Base-by-base conservation (phyloP, 1,140 invertebrate genomes). In the Leptoteleia sp. region DNA sequence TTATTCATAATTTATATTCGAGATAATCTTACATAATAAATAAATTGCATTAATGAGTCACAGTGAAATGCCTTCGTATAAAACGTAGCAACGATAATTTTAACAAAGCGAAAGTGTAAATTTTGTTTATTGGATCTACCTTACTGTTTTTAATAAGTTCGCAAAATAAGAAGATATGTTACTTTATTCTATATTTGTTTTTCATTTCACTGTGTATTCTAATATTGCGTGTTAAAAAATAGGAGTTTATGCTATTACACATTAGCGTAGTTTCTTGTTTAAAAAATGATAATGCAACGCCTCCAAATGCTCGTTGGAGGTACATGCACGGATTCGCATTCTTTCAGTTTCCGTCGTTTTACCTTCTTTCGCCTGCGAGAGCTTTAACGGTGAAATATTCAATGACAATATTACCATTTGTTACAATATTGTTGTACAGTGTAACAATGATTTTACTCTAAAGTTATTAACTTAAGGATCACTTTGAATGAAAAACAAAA, bases 181-280 rank as follows among this genome's bases (percentile, higher is more conserved):
- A 37, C 35, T 11, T 61, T 68, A 12, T n/a, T n/a, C 16, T n/a
- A 6, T 37, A 22, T 52, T 9, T 15, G 43, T 62, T 62, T 62
- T 52, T 25, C 29, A 71, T 54, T 61, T 12, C 7, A 13, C 9
- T 35, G 17, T 61, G 54, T 40, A 48, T 37, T 16, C 43, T 42
- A 48, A 43, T 54, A 62, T 35, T 52, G 45, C 33, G 17, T 38
- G 31, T 61, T 61, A 37, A 29, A 38, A 61, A 43, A 52, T 52
- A 52, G 35, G 35, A 61, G 50, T 54, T 71, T 35, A 71, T 29
- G 38, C 13, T 43, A 71, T 71, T 61, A 62, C 43, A 62, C 57
- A 62, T 62, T 72, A 72, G 62, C 48, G 40, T 72, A 62, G 47
- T 47, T 62, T 55, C 57, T 62, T 62, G 68, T 73, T 73, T 48